Evolutionary conservation across 2,113 vertebrate species (phyloP).

Genomic region (Cebidichthys violaceus): DNA sequence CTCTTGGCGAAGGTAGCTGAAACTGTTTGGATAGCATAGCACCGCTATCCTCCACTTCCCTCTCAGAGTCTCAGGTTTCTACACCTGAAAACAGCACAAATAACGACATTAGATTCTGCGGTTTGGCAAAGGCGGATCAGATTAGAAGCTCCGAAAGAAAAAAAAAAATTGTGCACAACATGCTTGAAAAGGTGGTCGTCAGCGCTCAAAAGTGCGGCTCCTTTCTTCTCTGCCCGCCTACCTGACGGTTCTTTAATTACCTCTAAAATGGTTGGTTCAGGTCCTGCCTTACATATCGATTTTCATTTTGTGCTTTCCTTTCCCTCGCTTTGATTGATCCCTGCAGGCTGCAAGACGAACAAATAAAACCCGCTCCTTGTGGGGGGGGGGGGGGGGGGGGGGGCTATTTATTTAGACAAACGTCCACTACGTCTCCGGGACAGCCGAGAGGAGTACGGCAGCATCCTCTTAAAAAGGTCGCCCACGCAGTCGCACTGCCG

Average conservation of each 20-base stretch:
- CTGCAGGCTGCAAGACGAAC: conserved; percentile 64
- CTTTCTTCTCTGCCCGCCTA: conserved; percentile 20
- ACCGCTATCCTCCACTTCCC: background rate
- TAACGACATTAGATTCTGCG: conserved; percentile 12
- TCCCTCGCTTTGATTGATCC: conserved; percentile 69
- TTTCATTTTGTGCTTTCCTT: conserved; percentile 63
- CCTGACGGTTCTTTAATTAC: conserved; percentile 66
- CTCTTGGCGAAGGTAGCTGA: conserved; percentile 38
- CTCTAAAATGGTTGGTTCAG: conserved; percentile 56
- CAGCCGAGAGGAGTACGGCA: conserved; percentile 38
- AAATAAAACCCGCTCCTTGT: conserved; percentile 68
- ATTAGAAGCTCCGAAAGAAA: conserved; percentile 15
- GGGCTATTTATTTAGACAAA: conserved; percentile 66
- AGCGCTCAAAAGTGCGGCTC: background rate
- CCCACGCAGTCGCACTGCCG: conserved; percentile 17
- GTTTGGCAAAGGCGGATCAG: conserved; percentile 29
- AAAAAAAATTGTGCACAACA: conserved; percentile 6
- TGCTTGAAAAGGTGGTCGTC: background rate
- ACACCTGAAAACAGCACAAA: conserved; percentile 13
- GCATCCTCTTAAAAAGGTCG: conserved; percentile 74
- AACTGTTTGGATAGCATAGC: conserved; percentile 17
- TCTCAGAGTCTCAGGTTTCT: conserved; percentile 11
- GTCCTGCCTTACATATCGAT: conserved; percentile 67
- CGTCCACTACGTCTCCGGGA: conserved; percentile 50
- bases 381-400: conserved; percentile 56